Evolutionary conservation across 2,113 vertebrate species (phyloP).

Genomic region (Albula glossodonta): DNA sequence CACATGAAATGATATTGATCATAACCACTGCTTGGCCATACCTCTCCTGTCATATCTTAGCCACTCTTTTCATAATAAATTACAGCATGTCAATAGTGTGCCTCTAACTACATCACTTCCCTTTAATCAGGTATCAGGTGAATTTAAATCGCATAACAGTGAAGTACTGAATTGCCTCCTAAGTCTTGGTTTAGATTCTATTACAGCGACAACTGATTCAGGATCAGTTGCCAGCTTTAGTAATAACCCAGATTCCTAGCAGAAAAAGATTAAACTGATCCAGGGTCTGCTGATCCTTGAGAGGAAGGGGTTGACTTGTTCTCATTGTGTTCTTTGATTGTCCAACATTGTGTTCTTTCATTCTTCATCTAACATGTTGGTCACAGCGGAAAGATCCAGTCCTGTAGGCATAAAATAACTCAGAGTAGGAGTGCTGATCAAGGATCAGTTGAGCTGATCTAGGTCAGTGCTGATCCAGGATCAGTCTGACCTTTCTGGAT

Average conservation of each 20-base stretch:
- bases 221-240: neutral
- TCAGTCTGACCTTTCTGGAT: too few species aligned
- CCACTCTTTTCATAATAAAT: neutral
- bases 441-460: too few species aligned
- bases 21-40: neutral
- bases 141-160: neutral
- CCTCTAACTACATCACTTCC: neutral
- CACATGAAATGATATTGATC: neutral
- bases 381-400: neutral
- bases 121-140: conserved; percentile 11
- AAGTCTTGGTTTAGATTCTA: neutral
- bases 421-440: too few species aligned
- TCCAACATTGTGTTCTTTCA: too few species aligned
- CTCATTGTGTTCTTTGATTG: neutral
- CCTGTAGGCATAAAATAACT: too few species aligned
- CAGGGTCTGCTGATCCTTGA: neutral
- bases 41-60: neutral
- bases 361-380: neutral
- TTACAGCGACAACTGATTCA: neutral
- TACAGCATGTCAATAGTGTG: too few species aligned
- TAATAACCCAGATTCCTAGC: neutral
- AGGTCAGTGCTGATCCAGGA: too few species aligned
- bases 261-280: neutral
- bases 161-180: neutral
- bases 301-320: too few species aligned